Evolutionary conservation across 1,140 invertebrate genomes (phyloP).

Genomic region (Brachionus sp.): DNA sequence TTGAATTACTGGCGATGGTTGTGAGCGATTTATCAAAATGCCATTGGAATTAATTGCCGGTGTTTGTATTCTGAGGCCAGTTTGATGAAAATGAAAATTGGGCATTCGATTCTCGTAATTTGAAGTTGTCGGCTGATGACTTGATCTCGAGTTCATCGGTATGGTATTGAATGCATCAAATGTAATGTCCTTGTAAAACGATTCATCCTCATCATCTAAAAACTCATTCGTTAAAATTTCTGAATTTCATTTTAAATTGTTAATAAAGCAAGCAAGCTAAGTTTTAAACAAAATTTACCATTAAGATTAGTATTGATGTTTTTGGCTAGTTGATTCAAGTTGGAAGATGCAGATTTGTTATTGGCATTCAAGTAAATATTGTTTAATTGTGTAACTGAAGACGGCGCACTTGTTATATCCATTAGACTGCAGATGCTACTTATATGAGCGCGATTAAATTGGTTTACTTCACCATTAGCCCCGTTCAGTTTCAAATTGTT

Average conservation of each 20-base stretch:
- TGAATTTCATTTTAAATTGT: neutral
- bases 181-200: constrained; percentile 29
- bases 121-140: neutral
- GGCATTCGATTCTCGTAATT: neutral
- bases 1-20: constrained; percentile 4
- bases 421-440: constrained; percentile 13
- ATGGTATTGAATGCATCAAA: constrained; percentile 1
- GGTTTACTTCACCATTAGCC: neutral
- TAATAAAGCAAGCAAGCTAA: constrained; percentile 1
- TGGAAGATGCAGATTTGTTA: neutral
- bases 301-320: neutral
- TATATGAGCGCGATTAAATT: neutral
- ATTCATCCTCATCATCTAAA: constrained; percentile 34
- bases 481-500: constrained; percentile 39
- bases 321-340: neutral
- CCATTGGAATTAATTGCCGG: neutral
- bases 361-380: constrained; percentile 28
- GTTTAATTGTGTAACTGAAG: neutral
- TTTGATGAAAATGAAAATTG: constrained; percentile 6
- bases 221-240: constrained; percentile 40
- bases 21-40: constrained; percentile 5
- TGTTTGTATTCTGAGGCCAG: neutral
- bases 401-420: constrained; percentile 19
- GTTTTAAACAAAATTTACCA: constrained; percentile 22
- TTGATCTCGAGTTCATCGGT: neutral